Percentiles rank a stretch among this genome's conserved stretches.
Evolutionary conservation across 2,888 invertebrate species (phyloP).

Genomic region (Amiota communis): DNA sequence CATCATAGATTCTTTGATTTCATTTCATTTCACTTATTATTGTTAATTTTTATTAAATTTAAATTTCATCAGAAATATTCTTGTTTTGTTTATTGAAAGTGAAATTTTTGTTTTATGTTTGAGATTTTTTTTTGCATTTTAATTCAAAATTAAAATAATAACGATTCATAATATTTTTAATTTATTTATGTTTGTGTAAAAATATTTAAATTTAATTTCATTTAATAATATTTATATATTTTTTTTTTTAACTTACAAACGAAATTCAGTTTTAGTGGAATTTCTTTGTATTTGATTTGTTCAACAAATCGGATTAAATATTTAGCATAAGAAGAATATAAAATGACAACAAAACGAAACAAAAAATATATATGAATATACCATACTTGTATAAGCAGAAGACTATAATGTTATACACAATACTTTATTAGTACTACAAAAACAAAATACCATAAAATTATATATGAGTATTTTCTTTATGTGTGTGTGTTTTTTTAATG

Average conservation of each 20-base stretch:
- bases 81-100: background rate
- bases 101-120: slow-evolving; percentile 1
- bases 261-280: too few species aligned
- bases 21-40: background rate
- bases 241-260: background rate
- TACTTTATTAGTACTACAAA: slow-evolving; percentile 4
- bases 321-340: background rate
- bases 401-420: background rate
- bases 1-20: background rate
- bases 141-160: background rate
- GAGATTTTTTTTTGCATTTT: background rate
- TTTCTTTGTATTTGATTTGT: too few species aligned
- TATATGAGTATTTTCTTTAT: too few species aligned
- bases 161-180: background rate
- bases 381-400: slow-evolving; percentile 16
- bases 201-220: too few species aligned
- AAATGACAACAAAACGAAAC: slow-evolving; percentile 14
- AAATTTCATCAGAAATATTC: background rate
- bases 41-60: background rate
- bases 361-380: slow-evolving; percentile 30
- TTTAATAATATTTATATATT: background rate
- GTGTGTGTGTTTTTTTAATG: background rate
- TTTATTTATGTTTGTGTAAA: too few species aligned
- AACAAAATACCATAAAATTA: slow-evolving; percentile 9
- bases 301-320: too few species aligned